Evolutionary conservation across 2,113 vertebrate genomes (phyloP), one percentile per base, ranked within the genome.

Genomic region (Oxyura jamaicensis): DNA sequence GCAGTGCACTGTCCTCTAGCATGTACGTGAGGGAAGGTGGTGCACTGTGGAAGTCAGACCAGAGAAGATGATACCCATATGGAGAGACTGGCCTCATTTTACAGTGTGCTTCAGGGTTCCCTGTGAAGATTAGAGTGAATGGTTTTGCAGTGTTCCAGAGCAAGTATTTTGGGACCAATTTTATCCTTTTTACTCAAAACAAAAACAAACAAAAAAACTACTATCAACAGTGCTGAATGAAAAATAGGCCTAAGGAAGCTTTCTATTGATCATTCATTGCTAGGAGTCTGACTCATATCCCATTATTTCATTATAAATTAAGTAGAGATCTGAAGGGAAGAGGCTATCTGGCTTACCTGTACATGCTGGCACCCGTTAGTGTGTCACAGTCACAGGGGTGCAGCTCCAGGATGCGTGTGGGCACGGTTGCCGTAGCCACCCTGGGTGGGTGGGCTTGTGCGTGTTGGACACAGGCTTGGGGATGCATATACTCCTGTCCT

Each of bases 201-300:
- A 52, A 18, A 23, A 59, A 29, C 36, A 36, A 44, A 36, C 15
- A 29, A 44, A 77, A 19, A 80, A 22, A 1, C 14, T 29, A 3
- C 16, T 69, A 1, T 55, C 68, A 83, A 23, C 3, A 66, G 12
- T 62, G 87, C 46, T 71, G 50, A 80, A 52, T 62, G 55, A 87
- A 87, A 91, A 85, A 36, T 36, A 33, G 25, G 28, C 50, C 58
- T 67, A 19, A 58, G 71, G 58, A 92, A 96, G 77, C 86, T 94
- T 96, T 95, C 95, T 92, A 91, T 66, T 36, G 83, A 95, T 91
- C 95, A 94, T 96, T 96, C 96, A 93, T 94, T 65, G n/a, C 86
- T 50, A 92, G 80, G 76, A 66, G 26, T 88, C 76, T 35, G 35
- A 90, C 79, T 66, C 95, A 96, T 88, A 71, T 9, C 8, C 80